Conservation (phyloP, 64 coral and sea anemone genomes). For the Montipora sp. region DNA sequence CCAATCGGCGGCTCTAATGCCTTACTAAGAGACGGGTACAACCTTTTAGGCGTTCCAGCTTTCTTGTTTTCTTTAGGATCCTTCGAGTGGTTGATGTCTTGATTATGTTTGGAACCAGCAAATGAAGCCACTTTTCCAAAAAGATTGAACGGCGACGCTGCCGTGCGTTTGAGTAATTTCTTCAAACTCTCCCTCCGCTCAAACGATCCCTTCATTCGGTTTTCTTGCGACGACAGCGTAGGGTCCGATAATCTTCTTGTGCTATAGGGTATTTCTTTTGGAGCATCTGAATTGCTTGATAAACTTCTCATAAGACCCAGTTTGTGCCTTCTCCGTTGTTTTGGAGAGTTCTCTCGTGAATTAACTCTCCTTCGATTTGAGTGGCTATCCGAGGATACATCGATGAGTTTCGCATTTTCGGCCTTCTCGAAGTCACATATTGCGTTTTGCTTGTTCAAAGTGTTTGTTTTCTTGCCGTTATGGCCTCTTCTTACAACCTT, state of each 20-base stretch:
- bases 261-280: background rate
- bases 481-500: background rate
- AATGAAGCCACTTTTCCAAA: background rate
- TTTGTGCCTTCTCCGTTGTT: background rate
- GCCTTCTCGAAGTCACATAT: background rate
- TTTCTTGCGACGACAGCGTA: background rate
- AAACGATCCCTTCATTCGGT: background rate
- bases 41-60: background rate
- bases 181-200: conserved; percentile 5
- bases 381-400: background rate
- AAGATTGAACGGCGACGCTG: conserved; percentile 25
- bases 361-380: background rate
- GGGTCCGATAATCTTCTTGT: conserved; percentile 11
- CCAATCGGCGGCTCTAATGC: background rate
- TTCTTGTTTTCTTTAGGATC: background rate
- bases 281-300: background rate
- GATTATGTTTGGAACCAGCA: background rate
- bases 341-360: background rate
- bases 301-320: conserved; percentile 13
- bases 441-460: background rate
- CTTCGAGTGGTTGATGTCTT: background rate
- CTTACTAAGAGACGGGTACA: conserved; percentile 26
- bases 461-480: conserved; percentile 1
- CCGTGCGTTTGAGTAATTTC: conserved; percentile 11
- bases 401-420: background rate